Evolutionary conservation across 2,113 vertebrate species (phyloP).

Genomic region (Acanthochromis polyacanthus): DNA sequence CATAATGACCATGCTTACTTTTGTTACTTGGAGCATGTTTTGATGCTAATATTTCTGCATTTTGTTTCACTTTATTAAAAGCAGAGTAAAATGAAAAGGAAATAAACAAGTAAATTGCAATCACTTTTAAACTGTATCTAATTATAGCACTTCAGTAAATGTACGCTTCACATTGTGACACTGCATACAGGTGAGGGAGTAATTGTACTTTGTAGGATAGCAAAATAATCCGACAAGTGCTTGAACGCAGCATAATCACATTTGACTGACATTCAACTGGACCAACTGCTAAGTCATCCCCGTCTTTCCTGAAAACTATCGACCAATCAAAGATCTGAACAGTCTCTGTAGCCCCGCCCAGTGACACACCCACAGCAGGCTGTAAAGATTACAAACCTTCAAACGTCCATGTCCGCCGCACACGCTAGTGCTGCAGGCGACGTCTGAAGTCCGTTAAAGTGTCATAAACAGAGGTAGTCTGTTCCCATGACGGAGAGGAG

Average conservation of each 20-base stretch:
- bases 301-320: constrained; percentile 16
- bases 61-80: too few relatives aligned
- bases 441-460: constrained; percentile 71
- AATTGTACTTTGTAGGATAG: not conserved
- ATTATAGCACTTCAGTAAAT: not conserved
- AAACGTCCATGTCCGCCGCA: not conserved
- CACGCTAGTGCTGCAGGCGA: constrained; percentile 6
- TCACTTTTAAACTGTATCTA: not conserved
- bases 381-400: constrained; percentile 33
- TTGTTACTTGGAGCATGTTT: too few relatives aligned
- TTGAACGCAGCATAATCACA: constrained; percentile 59
- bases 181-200: not conserved
- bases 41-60: too few relatives aligned
- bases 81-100: not conserved
- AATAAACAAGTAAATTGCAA: not conserved
- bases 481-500: constrained; percentile 45
- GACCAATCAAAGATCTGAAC: constrained; percentile 61
- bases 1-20: too few relatives aligned
- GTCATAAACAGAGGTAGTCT: constrained; percentile 53
- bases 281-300: constrained; percentile 37
- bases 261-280: constrained; percentile 58
- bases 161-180: not conserved
- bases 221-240: not conserved
- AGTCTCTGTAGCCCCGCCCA: constrained; percentile 34
- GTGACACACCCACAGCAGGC: constrained; percentile 41